phyloP scores from a whole-genome alignment of 1,140 invertebrate species.

The Alviniconcha marisindica region DNA sequence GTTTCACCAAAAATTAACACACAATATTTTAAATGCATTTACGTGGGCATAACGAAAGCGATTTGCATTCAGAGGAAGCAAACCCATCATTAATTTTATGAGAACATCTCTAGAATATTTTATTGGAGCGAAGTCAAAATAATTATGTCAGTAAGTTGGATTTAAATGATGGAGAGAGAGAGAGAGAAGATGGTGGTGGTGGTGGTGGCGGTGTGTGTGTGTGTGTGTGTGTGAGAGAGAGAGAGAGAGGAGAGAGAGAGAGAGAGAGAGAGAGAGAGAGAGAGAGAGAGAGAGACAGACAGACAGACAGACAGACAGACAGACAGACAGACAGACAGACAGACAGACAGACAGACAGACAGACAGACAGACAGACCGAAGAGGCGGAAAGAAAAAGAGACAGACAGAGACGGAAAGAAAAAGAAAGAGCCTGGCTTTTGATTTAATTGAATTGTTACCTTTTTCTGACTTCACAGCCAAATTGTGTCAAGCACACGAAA shows the following conservation, averaged over 20 bases:
- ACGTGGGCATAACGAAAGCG: too few species aligned
- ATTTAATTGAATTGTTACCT: too few species aligned
- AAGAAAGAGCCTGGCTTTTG: slow-evolving; percentile 1
- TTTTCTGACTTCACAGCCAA: too few species aligned
- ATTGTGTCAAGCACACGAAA: neutral
- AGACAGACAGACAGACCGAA: neutral
- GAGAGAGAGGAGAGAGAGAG: slow-evolving; percentile 2
- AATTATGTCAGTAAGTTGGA: too few species aligned
- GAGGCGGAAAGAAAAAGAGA: neutral
- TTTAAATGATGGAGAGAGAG: too few species aligned
- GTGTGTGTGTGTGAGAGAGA: neutral
- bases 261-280: neutral
- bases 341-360: neutral
- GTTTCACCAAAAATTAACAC: too few species aligned
- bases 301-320: neutral
- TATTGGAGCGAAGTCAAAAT: too few species aligned
- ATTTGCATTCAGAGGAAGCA: neutral
- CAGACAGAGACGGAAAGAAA: slow-evolving; percentile 9
- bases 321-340: neutral
- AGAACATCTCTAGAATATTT: neutral
- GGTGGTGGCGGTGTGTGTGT: neutral
- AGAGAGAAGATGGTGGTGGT: neutral
- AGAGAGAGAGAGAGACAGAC: neutral
- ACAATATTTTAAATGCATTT: too few species aligned
- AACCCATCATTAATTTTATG: neutral